Evolutionary conservation across 2,888 invertebrate species (phyloP).

Genomic region (Hypomecis atomaria): DNA sequence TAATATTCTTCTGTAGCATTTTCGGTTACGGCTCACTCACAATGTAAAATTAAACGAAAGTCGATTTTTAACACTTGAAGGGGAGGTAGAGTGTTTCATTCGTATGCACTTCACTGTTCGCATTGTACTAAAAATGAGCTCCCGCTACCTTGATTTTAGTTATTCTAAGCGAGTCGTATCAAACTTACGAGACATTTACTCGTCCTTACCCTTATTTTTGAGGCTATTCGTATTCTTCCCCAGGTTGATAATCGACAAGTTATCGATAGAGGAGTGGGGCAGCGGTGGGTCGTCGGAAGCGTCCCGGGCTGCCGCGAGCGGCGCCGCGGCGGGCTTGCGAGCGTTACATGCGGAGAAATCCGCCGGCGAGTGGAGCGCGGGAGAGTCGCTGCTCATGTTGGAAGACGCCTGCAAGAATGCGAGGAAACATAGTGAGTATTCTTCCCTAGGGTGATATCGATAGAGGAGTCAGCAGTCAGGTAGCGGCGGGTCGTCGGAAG

Average conservation of each 20-base stretch:
- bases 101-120: too few relatives aligned
- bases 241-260: conserved; percentile 80
- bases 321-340: conserved; percentile 46
- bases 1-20: too few relatives aligned
- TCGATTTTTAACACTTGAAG: too few relatives aligned
- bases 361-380: conserved; percentile 79
- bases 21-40: too few relatives aligned
- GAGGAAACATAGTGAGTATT: conserved; percentile 72
- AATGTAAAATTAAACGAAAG: too few relatives aligned
- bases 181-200: too few relatives aligned
- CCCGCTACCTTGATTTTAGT: too few relatives aligned
- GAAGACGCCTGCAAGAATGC: conserved; percentile 81
- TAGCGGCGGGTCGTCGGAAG: conserved; percentile 55
- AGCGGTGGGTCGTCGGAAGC: conserved; percentile 55
- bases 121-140: too few relatives aligned
- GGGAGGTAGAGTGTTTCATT: too few relatives aligned
- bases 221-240: neutral
- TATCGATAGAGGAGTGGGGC: conserved; percentile 69
- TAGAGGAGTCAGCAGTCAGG: conserved; percentile 64
- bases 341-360: conserved; percentile 76
- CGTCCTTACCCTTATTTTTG: too few relatives aligned
- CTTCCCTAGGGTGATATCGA: conserved; percentile 40
- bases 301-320: conserved; percentile 43
- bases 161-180: too few relatives aligned
- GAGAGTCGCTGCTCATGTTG: conserved; percentile 78